A percentile compares a stretch with the other conserved stretches of the same genome.
Evolutionary conservation across 2,113 vertebrate genomes (phyloP).

Genomic region (Bungarus multicinctus): DNA sequence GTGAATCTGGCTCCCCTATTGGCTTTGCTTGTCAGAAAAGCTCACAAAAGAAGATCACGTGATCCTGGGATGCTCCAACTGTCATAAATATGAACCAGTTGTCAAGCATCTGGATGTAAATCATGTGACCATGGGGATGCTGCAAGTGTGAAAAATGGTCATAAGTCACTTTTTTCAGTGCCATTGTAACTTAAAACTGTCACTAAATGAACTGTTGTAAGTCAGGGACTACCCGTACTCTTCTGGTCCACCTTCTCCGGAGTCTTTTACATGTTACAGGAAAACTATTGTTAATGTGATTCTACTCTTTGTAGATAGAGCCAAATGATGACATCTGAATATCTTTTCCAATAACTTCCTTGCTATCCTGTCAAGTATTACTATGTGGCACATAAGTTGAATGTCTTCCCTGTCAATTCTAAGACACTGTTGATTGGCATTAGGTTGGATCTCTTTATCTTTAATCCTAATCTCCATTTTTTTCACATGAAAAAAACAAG

Average conservation of each 20-base stretch:
- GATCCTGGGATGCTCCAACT: background rate
- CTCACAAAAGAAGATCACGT: background rate
- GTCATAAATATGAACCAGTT: background rate
- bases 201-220: background rate
- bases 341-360: background rate
- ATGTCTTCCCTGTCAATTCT: background rate
- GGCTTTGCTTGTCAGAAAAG: background rate
- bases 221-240: background rate
- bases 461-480: background rate
- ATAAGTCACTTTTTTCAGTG: background rate
- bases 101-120: background rate
- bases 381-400: background rate
- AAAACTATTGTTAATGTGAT: background rate
- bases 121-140: background rate
- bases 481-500: background rate
- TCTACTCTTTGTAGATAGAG: background rate
- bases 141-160: background rate
- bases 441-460: background rate
- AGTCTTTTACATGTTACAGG: background rate
- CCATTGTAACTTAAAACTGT: background rate
- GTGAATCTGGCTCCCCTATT: background rate
- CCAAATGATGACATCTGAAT: background rate
- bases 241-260: background rate
- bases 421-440: background rate
- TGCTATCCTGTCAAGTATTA: background rate